phyloP scores from a whole-genome alignment of 2,797 vertebrate genomes.

The Siniperca undulata region DNA sequence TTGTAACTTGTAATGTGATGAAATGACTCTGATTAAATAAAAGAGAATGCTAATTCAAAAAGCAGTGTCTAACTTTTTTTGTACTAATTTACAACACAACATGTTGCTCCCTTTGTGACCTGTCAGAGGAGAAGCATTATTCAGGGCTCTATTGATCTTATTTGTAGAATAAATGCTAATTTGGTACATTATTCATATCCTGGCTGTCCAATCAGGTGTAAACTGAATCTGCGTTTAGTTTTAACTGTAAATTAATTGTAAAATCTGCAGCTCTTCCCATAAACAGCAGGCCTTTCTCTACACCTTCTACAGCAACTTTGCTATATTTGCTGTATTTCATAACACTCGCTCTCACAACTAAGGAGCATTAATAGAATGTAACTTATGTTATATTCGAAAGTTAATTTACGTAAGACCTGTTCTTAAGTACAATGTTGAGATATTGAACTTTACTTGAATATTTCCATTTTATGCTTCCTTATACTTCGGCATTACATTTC shows the following conservation, averaged over 20 bases:
- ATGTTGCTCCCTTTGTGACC: neutral
- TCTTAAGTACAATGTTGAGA: neutral
- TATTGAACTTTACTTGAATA: neutral
- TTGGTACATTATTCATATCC: neutral
- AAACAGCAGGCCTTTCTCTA: neutral
- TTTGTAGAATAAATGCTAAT: conserved; percentile 8
- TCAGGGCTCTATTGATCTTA: too few species aligned
- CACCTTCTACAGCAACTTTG: neutral
- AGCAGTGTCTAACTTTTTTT: neutral
- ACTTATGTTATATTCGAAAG: neutral
- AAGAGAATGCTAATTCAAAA: conserved; percentile 9
- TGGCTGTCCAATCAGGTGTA: neutral
- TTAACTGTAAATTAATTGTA: neutral
- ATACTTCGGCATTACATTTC: neutral
- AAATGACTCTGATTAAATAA: conserved; percentile 42
- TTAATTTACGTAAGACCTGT: neutral
- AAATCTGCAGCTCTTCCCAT: neutral
- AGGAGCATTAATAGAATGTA: neutral
- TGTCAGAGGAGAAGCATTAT: too few species aligned
- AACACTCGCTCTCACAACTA: neutral
- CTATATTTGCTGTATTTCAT: neutral
- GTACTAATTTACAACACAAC: neutral
- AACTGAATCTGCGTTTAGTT: neutral
- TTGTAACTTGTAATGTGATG: conserved; percentile 20
- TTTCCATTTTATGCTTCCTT: neutral